Base-by-base conservation (phyloP, 2,888 invertebrate species). In the Biston stratarius region DNA sequence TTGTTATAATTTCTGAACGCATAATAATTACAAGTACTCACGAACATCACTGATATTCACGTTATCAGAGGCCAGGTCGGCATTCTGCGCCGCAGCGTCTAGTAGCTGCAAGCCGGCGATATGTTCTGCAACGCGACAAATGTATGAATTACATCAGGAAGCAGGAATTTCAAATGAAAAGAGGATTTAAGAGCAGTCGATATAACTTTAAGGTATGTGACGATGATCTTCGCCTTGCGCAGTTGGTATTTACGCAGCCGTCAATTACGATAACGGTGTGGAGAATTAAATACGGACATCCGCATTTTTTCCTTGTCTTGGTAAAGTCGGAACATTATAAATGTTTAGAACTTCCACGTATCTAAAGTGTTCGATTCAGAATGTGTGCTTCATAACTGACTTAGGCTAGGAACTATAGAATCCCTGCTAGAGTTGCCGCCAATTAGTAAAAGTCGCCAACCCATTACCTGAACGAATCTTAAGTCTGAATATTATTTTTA, bases 1-100 rank as follows among this genome's bases (percentile, higher is more conserved):
- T 38, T 8, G 38, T 38, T 44, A 12, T n/a, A n/a, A n/a, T n/a
- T n/a, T 12, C 44, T 11, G 15, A 11, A 5, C 15, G 3, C n/a
- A 61, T 47, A 51, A 62, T 48, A 42, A 34, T 42, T 36, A 38
- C 9, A 34, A 48, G 80, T 94, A 96, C 96, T 96, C 94, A 97
- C 96, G 95, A 95, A 97, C 96, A 96, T 97, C 96, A 95, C 96
- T 96, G 91, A 96, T 95, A 88, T 96, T 96, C 85, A 96, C 93
- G 76, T 67, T 61, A 45, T 67, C 67, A 42, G 62, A 62, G 15
- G 58, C 62, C 38, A 45, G 61, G 70, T 91, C 94, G 75, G 89
- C 94, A 90, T 94, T 88, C 71, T 90, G 89, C 73, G 82, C 87
- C 70, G 64, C 73, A 63, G 62, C 73, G 65, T 62, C 73, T 61